Evolutionary conservation across 2,113 vertebrate genomes (phyloP).

Genomic region (Labeo catla): DNA sequence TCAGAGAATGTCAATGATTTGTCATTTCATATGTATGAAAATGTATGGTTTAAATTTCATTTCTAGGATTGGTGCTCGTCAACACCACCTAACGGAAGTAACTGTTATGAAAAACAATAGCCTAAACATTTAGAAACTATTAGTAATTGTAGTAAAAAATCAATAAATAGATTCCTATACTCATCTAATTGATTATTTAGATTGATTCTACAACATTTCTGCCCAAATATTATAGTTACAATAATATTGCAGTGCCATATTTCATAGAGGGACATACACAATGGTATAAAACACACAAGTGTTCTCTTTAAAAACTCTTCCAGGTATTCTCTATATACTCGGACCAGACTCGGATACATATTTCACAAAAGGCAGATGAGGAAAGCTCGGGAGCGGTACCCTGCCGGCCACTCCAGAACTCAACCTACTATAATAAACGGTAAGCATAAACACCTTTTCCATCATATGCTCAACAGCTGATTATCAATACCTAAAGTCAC

Average conservation of each 20-base stretch:
- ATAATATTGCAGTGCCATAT: neutral
- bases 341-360: constrained; percentile 92
- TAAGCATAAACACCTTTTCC: constrained; percentile 66
- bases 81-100: neutral
- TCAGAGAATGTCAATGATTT: neutral
- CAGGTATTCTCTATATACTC: constrained; percentile 94
- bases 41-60: neutral
- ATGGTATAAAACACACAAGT: neutral
- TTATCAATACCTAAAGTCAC: neutral
- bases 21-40: neutral
- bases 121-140: neutral
- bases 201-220: neutral
- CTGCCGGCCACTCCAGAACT: constrained; percentile 85
- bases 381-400: constrained; percentile 88
- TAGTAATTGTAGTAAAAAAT: too few relatives aligned
- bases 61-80: neutral
- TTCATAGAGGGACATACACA: neutral
- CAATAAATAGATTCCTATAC: neutral
- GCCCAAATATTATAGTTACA: neutral
- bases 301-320: constrained; percentile 3
- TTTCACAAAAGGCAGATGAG: constrained; percentile 93
- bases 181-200: neutral
- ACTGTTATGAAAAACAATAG: neutral
- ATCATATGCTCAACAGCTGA: neutral
- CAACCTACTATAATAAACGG: constrained; percentile 82